Conservation (phyloP, 2,888 invertebrate genomes). For the Dichetophora obliterata region DNA sequence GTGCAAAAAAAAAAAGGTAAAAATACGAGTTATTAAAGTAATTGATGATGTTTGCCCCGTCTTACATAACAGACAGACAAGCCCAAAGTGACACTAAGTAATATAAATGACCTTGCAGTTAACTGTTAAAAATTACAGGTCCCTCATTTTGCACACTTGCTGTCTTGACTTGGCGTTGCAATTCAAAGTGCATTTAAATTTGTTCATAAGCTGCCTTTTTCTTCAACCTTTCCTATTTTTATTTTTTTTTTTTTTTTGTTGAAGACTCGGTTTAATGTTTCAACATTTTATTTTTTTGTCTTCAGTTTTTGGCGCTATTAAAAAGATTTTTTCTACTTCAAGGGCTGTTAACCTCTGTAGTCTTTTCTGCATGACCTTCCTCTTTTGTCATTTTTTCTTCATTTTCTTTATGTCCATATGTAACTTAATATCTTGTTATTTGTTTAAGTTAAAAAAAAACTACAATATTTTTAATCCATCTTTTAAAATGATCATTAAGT, state of each 20-base stretch:
- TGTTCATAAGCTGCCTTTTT: not conserved
- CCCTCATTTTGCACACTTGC: not conserved
- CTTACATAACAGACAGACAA: not conserved
- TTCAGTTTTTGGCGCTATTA: too few relatives aligned
- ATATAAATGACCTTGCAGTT: conserved; percentile 25
- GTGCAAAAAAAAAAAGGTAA: not conserved
- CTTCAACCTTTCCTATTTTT: not conserved
- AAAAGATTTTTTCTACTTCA: too few relatives aligned
- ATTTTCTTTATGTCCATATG: not conserved
- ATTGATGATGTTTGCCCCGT: not conserved
- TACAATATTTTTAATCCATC: not conserved
- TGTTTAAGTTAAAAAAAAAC: not conserved
- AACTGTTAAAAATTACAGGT: not conserved
- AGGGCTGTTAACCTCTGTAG: not conserved
- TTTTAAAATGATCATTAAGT: too few relatives aligned
- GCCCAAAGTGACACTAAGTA: conserved; percentile 13
- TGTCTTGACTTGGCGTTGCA: not conserved
- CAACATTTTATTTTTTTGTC: too few relatives aligned
- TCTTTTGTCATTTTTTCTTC: not conserved
- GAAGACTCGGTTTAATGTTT: too few relatives aligned
- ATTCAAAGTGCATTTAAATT: not conserved
- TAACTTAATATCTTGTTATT: not conserved
- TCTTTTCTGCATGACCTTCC: not conserved
- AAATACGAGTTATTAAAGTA: not conserved
- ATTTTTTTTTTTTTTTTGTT: not conserved